These are phyloP conservation scores for Tachystola acroxantha DNA, from an alignment of 2,888 invertebrate species.

Conservation along the genomic window DNA sequence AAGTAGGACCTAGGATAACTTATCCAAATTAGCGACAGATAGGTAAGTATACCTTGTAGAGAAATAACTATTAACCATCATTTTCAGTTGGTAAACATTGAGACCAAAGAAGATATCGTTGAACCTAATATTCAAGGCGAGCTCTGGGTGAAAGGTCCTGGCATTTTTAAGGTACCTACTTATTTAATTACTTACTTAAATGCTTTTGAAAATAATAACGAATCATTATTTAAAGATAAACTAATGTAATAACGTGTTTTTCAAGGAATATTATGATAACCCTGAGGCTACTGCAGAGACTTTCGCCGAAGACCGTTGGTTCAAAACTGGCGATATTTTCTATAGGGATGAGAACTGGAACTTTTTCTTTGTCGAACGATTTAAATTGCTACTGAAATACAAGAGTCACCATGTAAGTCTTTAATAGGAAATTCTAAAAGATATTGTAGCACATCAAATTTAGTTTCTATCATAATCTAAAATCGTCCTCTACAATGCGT, in stretches of 20 bases:
- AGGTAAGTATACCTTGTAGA: no score
- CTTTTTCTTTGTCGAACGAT: slow-evolving; percentile 66
- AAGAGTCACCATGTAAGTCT: slow-evolving; percentile 58
- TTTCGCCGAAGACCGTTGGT: slow-evolving; percentile 62
- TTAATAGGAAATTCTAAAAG: neutral
- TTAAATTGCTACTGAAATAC: slow-evolving; percentile 72
- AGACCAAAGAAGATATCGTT: slow-evolving; percentile 52
- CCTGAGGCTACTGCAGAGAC: slow-evolving; percentile 53
- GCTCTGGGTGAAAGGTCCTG: slow-evolving; percentile 66
- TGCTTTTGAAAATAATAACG: no score
- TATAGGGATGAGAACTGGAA: slow-evolving; percentile 69
- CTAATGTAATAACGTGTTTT: slow-evolving; percentile 11
- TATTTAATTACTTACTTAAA: no score
- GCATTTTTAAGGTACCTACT: slow-evolving; percentile 52
- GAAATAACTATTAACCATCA: no score
- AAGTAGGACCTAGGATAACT: no score
- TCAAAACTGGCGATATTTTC: slow-evolving; percentile 71
- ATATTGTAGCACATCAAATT: no score
- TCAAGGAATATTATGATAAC: slow-evolving; percentile 63
- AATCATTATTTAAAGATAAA: no score
- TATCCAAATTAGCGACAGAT: no score
- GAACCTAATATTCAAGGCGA: slow-evolving; percentile 69
- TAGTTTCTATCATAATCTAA: no score
- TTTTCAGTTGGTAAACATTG: slow-evolving; percentile 60
- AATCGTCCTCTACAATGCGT: no score